phyloP scores from a whole-genome alignment of 2,888 invertebrate genomes.

The Scaptomyza polygonia region DNA sequence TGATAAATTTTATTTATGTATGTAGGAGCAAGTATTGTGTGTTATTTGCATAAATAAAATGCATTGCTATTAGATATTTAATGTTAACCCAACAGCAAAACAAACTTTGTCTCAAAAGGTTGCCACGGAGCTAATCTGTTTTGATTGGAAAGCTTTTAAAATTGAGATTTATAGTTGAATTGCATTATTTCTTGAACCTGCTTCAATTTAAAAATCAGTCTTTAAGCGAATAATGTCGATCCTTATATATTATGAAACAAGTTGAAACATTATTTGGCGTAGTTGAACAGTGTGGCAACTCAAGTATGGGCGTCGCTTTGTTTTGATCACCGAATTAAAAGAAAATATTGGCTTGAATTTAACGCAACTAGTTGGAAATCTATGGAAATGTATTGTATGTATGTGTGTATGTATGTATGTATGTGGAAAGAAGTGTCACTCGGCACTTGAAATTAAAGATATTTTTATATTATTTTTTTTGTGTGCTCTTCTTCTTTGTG shows the following conservation, averaged over 20 bases:
- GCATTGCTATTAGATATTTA: neutral
- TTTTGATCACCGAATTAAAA: neutral
- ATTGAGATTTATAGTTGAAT: neutral
- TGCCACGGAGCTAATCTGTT: too few relatives aligned
- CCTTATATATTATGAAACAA: neutral
- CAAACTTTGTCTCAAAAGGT: neutral
- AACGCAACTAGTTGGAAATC: neutral
- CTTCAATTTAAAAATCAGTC: neutral
- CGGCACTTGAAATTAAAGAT: conserved; percentile 36
- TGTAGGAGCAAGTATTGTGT: neutral
- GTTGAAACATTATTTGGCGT: neutral
- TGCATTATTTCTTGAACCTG: neutral
- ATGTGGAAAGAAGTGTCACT: neutral
- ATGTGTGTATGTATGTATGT: neutral
- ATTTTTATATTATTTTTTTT: conserved; percentile 22
- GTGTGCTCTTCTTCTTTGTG: conserved; percentile 24
- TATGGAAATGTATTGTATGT: neutral
- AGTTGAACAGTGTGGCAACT: neutral
- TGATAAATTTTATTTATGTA: neutral
- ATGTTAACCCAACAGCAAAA: neutral
- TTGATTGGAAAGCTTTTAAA: neutral
- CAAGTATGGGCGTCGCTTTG: neutral
- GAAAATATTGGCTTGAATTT: neutral
- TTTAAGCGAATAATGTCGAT: neutral
- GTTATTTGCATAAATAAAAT: neutral